phyloP scores from a whole-genome alignment of 2,888 invertebrate genomes.

The Galeopsomyia nigrocyanea region DNA sequence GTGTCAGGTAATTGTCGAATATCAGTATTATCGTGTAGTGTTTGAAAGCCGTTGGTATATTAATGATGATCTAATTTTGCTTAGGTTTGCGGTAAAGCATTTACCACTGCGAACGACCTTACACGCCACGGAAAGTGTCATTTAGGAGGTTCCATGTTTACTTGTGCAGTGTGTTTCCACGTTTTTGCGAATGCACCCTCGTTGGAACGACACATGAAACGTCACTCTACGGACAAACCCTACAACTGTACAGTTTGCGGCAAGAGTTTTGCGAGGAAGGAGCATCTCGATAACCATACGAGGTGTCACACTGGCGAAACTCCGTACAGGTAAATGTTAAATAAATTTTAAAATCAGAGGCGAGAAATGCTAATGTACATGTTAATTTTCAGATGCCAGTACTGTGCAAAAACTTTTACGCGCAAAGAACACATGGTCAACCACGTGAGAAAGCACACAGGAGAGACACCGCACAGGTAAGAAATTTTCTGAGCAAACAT shows the following conservation, averaged over 20 bases:
- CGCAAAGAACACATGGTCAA: slow-evolving; percentile 85
- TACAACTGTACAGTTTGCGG: slow-evolving; percentile 89
- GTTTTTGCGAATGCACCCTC: slow-evolving; percentile 80
- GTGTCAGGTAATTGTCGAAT: slow-evolving; percentile 68
- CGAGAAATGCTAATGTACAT: background rate
- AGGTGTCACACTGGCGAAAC: slow-evolving; percentile 88
- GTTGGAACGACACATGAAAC: slow-evolving; percentile 82
- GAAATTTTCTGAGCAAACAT: no score
- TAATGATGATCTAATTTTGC: slow-evolving; percentile 3
- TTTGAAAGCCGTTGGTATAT: no score
- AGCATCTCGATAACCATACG: slow-evolving; percentile 88
- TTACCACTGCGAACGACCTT: slow-evolving; percentile 83
- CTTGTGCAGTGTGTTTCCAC: slow-evolving; percentile 80
- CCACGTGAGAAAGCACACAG: slow-evolving; percentile 82
- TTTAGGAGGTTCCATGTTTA: slow-evolving; percentile 83
- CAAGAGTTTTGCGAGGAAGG: slow-evolving; percentile 88
- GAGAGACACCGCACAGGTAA: slow-evolving; percentile 79
- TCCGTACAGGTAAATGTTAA: slow-evolving; percentile 75
- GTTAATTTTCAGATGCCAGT: slow-evolving; percentile 74
- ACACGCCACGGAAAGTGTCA: slow-evolving; percentile 88
- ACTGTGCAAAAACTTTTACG: slow-evolving; percentile 82
- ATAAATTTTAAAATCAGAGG: background rate
- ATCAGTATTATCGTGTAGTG: background rate
- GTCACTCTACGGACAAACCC: slow-evolving; percentile 86
- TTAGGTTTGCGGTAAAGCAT: slow-evolving; percentile 88